These are phyloP conservation scores for Pseudococcus jackbeardsleyi DNA, from an alignment of 2,888 invertebrate species.

Conservation along the genomic window DNA sequence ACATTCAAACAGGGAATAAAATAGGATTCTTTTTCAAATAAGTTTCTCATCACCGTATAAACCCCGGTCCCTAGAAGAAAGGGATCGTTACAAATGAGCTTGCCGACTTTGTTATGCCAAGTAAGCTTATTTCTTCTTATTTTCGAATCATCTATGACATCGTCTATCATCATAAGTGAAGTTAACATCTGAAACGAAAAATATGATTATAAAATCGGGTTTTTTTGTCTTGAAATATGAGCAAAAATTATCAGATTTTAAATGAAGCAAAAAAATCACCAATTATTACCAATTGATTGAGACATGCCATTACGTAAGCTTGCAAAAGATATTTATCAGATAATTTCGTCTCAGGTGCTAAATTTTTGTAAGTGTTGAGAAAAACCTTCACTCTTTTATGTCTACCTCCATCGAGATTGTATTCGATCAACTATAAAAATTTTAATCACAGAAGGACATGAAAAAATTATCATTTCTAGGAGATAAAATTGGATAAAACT, in stretches of 20 bases:
- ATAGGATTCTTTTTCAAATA: slow-evolving; percentile 3
- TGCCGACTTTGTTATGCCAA: slow-evolving; percentile 18
- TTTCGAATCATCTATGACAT: neutral
- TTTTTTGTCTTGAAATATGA: neutral
- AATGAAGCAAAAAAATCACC: neutral
- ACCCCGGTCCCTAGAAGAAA: neutral
- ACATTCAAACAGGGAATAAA: neutral
- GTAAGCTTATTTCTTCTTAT: neutral
- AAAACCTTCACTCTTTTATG: neutral
- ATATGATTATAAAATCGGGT: neutral
- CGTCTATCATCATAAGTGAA: neutral
- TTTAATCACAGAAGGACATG: neutral
- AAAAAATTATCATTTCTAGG: neutral
- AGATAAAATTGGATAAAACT: neutral
- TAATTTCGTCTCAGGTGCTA: neutral
- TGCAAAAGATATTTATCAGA: neutral
- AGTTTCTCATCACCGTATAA: neutral
- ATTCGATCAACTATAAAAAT: neutral
- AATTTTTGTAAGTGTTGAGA: neutral
- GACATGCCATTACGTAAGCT: neutral
- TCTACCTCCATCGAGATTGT: slow-evolving; percentile 25
- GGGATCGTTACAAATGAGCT: neutral
- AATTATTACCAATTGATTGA: neutral
- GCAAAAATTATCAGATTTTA: neutral
- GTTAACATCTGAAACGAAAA: neutral